These are phyloP conservation scores for Glyphotaelius pellucidus DNA, from an alignment of 2,888 invertebrate genomes.

Conservation along the genomic window DNA sequence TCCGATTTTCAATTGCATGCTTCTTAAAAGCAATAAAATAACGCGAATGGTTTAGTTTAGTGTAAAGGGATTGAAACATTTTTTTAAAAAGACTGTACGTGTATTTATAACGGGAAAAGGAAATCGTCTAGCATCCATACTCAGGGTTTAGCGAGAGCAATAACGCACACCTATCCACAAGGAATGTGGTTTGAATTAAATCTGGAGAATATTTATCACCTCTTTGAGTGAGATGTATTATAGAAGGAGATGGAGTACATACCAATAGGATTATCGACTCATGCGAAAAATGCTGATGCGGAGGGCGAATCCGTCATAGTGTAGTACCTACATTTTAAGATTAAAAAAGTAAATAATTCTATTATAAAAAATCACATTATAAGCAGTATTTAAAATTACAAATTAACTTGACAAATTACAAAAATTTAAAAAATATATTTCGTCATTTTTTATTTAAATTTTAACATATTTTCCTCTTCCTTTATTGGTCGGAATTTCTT, in stretches of 20 bases:
- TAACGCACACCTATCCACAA: background rate
- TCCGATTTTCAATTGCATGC: too few species aligned
- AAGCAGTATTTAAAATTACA: too few species aligned
- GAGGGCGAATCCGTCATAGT: background rate
- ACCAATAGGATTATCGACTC: background rate
- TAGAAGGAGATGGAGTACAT: background rate
- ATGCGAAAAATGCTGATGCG: background rate
- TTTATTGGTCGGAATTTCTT: too few species aligned
- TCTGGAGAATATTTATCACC: background rate
- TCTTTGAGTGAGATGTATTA: background rate
- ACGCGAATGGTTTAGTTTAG: too few species aligned
- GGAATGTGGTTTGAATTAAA: background rate
- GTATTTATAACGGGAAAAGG: background rate
- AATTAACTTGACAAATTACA: too few species aligned
- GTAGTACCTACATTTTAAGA: background rate
- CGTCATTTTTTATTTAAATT: too few species aligned
- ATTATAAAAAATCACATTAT: too few species aligned
- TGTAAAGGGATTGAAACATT: background rate
- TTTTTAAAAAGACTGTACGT: background rate
- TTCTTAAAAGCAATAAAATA: too few species aligned
- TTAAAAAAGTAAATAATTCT: background rate
- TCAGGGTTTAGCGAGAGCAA: background rate
- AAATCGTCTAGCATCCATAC: background rate
- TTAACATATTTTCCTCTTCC: too few species aligned
- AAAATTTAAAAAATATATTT: too few species aligned